Percentiles rank a stretch among this genome's conserved stretches.
phyloP scores from a whole-genome alignment of 2,113 vertebrate genomes.

The Tenebrosternarchus preto region DNA sequence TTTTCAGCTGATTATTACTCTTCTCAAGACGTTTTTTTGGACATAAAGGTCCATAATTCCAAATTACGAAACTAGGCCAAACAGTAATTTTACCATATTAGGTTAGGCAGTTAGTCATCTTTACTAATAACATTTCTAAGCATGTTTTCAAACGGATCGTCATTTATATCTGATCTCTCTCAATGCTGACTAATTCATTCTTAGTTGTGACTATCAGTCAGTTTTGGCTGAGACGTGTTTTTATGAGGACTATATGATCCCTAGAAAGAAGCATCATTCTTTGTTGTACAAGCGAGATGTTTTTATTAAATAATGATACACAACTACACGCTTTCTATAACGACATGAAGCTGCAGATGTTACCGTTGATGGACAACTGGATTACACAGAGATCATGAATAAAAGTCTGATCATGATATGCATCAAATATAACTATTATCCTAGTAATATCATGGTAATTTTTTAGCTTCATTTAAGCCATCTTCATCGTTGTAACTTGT shows the following conservation, averaged over 20 bases:
- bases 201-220: background rate
- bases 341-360: background rate
- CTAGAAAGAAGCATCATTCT: background rate
- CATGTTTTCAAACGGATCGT: too few relatives aligned
- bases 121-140: too few relatives aligned
- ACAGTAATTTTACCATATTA: background rate
- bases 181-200: background rate
- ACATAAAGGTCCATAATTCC: background rate
- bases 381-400: conserved; percentile 15
- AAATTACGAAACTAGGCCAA: background rate
- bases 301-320: conserved; percentile 51
- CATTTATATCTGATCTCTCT: background rate
- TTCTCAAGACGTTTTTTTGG: background rate
- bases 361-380: conserved; percentile 10
- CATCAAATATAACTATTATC: background rate
- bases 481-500: conserved; percentile 22
- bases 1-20: background rate
- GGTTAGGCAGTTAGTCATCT: background rate
- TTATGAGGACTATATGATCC: background rate
- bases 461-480: background rate
- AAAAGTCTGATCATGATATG: background rate
- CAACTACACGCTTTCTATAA: conserved; percentile 30
- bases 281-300: background rate
- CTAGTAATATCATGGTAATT: background rate
- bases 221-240: background rate